Conservation (phyloP, 2,113 vertebrate species). For the Myotis brandtii region DNA sequence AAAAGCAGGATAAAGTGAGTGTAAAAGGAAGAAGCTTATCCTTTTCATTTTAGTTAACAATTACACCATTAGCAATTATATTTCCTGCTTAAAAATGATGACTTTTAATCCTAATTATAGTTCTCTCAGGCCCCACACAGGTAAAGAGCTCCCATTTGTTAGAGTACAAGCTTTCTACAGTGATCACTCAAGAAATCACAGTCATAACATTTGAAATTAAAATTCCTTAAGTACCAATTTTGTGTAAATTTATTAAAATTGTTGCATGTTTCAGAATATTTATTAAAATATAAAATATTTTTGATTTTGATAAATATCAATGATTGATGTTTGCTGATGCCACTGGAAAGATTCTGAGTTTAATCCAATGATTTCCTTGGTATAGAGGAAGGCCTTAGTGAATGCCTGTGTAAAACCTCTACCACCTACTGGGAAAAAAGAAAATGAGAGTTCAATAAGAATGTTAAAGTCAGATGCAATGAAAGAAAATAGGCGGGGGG, state of each 20-base stretch:
- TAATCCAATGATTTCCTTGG: background rate
- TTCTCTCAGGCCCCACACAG: background rate
- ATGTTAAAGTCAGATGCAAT: background rate
- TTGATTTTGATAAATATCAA: background rate
- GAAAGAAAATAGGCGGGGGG: background rate
- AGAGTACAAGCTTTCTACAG: background rate
- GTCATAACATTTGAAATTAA: conserved; percentile 47
- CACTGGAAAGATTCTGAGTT: background rate
- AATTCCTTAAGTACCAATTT: background rate
- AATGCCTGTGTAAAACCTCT: background rate
- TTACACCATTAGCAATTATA: conserved; percentile 9
- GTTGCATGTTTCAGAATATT: background rate
- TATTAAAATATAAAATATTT: background rate
- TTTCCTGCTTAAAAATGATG: background rate
- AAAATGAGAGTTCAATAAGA: background rate
- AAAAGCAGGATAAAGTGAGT: background rate
- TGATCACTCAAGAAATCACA: background rate
- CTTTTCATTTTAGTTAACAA: conserved; percentile 30
- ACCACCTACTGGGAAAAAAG: background rate
- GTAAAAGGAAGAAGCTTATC: background rate
- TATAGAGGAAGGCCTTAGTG: background rate
- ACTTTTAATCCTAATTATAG: conserved; percentile 42
- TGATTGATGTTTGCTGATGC: background rate
- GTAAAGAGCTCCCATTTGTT: conserved; percentile 33
- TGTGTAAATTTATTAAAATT: background rate